Evolutionary conservation across 2,797 vertebrate species (phyloP).

Genomic region (Antrozous pallidus): DNA sequence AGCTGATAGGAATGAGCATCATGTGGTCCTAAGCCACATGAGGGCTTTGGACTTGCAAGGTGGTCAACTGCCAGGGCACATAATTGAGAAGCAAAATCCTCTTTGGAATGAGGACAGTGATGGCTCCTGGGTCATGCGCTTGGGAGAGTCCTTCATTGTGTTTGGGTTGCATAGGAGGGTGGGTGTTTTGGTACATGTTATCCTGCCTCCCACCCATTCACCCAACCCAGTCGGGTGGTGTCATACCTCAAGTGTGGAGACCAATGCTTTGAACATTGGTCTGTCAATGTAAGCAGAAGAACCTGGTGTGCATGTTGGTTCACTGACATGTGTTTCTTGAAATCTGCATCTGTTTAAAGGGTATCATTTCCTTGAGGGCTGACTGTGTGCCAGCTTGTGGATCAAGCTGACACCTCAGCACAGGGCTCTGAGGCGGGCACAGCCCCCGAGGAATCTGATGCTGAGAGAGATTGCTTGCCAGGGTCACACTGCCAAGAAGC

Average conservation of each 20-base stretch:
- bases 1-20: background rate
- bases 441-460: background rate
- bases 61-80: rapidly evolving
- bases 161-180: background rate
- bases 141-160: background rate
- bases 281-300: background rate
- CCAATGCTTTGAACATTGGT: no score
- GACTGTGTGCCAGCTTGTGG: background rate
- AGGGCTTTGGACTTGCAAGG: background rate
- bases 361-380: background rate
- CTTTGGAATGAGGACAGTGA: background rate
- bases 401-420: background rate
- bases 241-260: background rate
- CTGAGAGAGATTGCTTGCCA: background rate
- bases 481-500: background rate
- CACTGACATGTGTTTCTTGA: background rate
- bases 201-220: background rate
- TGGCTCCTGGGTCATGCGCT: background rate
- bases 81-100: background rate
- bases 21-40: rapidly evolving
- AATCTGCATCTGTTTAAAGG: background rate
- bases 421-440: background rate
- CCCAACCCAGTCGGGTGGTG: background rate
- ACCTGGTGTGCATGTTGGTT: background rate
- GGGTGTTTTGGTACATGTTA: background rate